phyloP scores from a whole-genome alignment of 1,140 invertebrate species.

The Melitaea cinxia region DNA sequence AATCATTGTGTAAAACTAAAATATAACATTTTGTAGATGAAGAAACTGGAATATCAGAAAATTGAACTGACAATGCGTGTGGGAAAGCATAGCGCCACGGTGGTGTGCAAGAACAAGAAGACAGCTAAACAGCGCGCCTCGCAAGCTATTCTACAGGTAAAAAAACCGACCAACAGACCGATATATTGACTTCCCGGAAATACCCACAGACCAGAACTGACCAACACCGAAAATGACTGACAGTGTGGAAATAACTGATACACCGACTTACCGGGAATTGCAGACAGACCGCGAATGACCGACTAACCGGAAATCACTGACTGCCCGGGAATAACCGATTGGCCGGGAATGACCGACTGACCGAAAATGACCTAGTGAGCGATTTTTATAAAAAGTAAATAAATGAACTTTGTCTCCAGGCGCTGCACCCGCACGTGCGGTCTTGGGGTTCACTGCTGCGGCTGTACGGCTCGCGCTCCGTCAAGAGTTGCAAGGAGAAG shows the following conservation, averaged over 20 bases:
- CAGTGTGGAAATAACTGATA: too few relatives aligned
- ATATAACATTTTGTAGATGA: slow-evolving; percentile 79
- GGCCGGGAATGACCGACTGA: too few relatives aligned
- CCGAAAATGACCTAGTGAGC: too few relatives aligned
- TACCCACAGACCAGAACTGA: too few relatives aligned
- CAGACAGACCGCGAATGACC: too few relatives aligned
- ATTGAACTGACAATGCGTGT: slow-evolving; percentile 98
- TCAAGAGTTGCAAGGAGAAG: slow-evolving; percentile 96
- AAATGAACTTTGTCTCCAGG: slow-evolving; percentile 64
- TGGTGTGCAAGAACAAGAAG: slow-evolving; percentile 96
- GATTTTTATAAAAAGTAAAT: too few relatives aligned
- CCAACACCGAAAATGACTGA: too few relatives aligned
- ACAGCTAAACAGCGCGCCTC: slow-evolving; percentile 98
- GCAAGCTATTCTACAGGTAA: slow-evolving; percentile 94
- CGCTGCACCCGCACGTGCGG: slow-evolving; percentile 94
- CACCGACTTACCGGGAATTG: too few relatives aligned
- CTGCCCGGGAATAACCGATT: too few relatives aligned
- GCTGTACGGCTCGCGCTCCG: slow-evolving; percentile 95
- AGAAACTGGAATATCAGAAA: slow-evolving; percentile 94
- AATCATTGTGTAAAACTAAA: too few relatives aligned
- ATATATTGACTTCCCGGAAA: too few relatives aligned
- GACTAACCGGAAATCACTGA: too few relatives aligned
- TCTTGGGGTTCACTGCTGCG: slow-evolving; percentile 97
- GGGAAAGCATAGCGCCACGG: slow-evolving; percentile 94
- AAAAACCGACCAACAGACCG: background rate